Conservation (phyloP, 2,888 invertebrate genomes). For the Ophonus ardosiacus region DNA sequence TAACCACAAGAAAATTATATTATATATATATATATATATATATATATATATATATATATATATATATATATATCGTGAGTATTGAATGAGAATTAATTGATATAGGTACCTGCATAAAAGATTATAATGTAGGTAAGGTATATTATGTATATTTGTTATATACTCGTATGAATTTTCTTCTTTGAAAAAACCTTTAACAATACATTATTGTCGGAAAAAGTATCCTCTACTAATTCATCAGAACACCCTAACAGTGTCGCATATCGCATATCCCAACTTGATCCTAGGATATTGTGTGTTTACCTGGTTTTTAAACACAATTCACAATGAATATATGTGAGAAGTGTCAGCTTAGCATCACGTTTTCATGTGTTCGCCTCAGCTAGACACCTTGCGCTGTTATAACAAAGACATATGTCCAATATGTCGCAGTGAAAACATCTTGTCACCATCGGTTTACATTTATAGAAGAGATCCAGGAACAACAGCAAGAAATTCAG, state of each 20-base stretch:
- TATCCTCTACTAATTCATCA: background rate
- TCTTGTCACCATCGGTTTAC: slow-evolving; percentile 26
- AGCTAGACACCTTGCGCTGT: slow-evolving; percentile 32
- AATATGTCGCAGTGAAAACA: slow-evolving; percentile 28
- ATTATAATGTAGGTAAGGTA: too few species aligned
- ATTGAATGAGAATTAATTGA: too few species aligned
- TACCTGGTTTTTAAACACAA: slow-evolving; percentile 46
- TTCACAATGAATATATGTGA: slow-evolving; percentile 43
- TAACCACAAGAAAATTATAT: too few species aligned
- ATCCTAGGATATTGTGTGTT: slow-evolving; percentile 1
- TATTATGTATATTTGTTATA: too few species aligned
- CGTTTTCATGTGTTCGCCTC: background rate
- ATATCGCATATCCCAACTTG: background rate
- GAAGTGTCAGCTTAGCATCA: slow-evolving; percentile 43
- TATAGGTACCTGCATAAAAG: too few species aligned
- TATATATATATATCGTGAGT: too few species aligned
- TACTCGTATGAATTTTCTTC: too few species aligned
- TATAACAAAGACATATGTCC: slow-evolving; percentile 36
- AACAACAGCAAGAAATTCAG: slow-evolving; percentile 16
- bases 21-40: too few species aligned
- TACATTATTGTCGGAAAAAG: background rate
- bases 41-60: too few species aligned
- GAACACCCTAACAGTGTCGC: background rate
- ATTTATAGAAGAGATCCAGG: background rate
- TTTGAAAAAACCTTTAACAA: background rate